These are phyloP conservation scores for Scartelaos histophorus DNA, from an alignment of 2,113 vertebrate genomes.

Conservation along the genomic window DNA sequence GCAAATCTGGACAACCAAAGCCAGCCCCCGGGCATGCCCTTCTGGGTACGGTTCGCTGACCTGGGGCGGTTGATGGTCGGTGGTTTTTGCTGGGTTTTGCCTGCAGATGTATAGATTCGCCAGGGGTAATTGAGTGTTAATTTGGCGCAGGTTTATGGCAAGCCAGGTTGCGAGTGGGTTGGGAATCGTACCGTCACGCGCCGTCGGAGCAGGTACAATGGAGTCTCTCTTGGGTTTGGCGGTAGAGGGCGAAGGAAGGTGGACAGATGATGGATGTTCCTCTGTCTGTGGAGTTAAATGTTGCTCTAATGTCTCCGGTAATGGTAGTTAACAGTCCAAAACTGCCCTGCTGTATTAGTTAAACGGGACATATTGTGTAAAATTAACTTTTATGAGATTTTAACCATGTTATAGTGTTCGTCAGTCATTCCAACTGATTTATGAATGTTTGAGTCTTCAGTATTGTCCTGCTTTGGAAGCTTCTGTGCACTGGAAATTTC, in stretches of 20 bases:
- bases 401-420: too few species aligned
- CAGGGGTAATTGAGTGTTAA: slow-evolving; percentile 38
- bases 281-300: background rate
- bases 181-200: slow-evolving; percentile 11
- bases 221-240: slow-evolving; percentile 31
- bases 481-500: too few species aligned
- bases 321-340: background rate
- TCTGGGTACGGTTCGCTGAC: slow-evolving; percentile 43
- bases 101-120: background rate
- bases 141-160: background rate
- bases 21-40: slow-evolving; percentile 45
- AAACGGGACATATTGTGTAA: too few species aligned
- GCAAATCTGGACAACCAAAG: slow-evolving; percentile 37
- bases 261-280: slow-evolving; percentile 55
- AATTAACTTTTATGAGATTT: too few species aligned
- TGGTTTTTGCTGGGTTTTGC: background rate
- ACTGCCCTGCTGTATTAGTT: background rate
- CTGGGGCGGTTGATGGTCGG: slow-evolving; percentile 14
- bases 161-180: background rate
- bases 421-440: too few species aligned
- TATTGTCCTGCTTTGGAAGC: too few species aligned
- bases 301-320: background rate
- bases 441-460: too few species aligned
- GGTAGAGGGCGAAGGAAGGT: slow-evolving; percentile 36
- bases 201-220: slow-evolving; percentile 9